Evolutionary conservation across 2,888 invertebrate species (phyloP).

Genomic region (Pandemis heparana): DNA sequence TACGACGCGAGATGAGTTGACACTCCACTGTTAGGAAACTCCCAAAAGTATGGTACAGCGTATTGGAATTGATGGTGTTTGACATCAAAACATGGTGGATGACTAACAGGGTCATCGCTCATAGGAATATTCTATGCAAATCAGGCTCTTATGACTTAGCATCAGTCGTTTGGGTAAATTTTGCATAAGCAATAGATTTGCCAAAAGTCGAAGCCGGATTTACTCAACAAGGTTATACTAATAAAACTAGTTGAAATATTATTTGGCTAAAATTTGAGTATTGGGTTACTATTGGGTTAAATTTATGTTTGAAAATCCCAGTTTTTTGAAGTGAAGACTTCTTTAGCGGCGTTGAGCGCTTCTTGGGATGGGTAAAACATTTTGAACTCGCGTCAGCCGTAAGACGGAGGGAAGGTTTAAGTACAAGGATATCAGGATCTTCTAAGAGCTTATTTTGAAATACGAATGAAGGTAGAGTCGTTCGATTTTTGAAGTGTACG

Average conservation of each 20-base stretch:
- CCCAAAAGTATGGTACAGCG: not conserved
- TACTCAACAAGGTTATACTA: conserved; percentile 29
- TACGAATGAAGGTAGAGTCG: too few relatives aligned
- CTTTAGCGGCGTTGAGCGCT: too few relatives aligned
- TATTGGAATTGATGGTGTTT: not conserved
- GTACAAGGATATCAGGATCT: too few relatives aligned
- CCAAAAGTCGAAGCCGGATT: conserved; percentile 32
- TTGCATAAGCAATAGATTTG: conserved; percentile 36
- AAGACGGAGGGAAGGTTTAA: too few relatives aligned
- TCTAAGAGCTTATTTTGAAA: too few relatives aligned
- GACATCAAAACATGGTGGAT: conserved; percentile 20
- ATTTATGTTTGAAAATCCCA: too few relatives aligned
- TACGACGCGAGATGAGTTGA: not conserved
- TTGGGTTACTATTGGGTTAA: not conserved
- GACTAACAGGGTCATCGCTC: conserved; percentile 26
- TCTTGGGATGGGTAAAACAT: too few relatives aligned
- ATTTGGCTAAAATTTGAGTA: not conserved
- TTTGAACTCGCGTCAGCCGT: too few relatives aligned
- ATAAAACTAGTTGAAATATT: conserved; percentile 17
- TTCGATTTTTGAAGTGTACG: too few relatives aligned
- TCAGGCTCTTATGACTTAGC: conserved; percentile 12
- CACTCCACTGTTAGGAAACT: not conserved
- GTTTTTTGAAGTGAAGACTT: too few relatives aligned
- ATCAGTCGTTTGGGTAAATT: conserved; percentile 32
- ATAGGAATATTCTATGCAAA: conserved; percentile 32